Evolutionary conservation across 1,140 invertebrate species (phyloP).

Genomic region (Eumeta japonica): DNA sequence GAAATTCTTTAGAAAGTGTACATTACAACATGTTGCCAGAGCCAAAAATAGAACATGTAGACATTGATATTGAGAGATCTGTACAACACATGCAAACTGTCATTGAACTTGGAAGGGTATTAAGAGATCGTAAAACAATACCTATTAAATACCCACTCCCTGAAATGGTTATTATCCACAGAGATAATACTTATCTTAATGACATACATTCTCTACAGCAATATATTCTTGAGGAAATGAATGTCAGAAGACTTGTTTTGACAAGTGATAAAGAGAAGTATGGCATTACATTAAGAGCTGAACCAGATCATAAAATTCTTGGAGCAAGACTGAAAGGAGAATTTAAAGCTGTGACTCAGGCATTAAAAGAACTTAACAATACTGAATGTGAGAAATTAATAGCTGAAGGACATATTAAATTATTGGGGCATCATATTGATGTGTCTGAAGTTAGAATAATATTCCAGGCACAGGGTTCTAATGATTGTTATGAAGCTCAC

Average conservation of each 20-base stretch:
- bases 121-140: conserved; percentile 90
- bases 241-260: conserved; percentile 84
- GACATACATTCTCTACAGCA: conserved; percentile 79
- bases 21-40: conserved; percentile 89
- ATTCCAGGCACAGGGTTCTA: conserved; percentile 68
- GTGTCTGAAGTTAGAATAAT: conserved; percentile 83
- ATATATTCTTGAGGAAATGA: conserved; percentile 93
- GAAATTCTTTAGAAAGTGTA: conserved; percentile 66
- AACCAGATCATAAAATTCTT: conserved; percentile 85
- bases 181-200: conserved; percentile 74
- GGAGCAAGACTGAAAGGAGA: conserved; percentile 86
- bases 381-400: conserved; percentile 78
- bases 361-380: conserved; percentile 81
- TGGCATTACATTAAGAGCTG: conserved; percentile 88
- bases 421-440: conserved; percentile 76
- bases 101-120: conserved; percentile 89
- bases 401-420: conserved; percentile 66
- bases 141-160: conserved; percentile 96
- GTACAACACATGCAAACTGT: conserved; percentile 92
- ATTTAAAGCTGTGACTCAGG: conserved; percentile 83
- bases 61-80: conserved; percentile 84
- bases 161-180: conserved; percentile 93
- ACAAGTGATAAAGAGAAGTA: conserved; percentile 92
- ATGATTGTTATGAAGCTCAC: conserved; percentile 82
- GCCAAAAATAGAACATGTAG: conserved; percentile 71